These are phyloP conservation scores for Nibea albiflora DNA, from an alignment of 2,113 vertebrate species.

Conservation along the genomic window DNA sequence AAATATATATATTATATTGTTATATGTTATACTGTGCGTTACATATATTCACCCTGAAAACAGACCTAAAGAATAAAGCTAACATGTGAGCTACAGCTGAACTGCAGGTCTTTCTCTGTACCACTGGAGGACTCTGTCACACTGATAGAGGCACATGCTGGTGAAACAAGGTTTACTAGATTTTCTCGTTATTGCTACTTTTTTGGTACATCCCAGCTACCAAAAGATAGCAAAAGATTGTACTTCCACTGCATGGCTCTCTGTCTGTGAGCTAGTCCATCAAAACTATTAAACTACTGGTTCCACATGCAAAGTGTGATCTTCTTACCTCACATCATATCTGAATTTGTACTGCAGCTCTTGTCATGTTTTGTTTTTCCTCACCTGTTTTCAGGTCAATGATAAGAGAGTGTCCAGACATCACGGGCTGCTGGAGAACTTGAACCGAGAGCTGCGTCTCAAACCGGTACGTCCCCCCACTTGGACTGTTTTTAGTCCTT, in stretches of 20 bases:
- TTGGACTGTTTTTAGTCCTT: not conserved
- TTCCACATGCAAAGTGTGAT: too few species aligned
- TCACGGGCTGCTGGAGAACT: conserved; percentile 88
- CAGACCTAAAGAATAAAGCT: not conserved
- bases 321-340: too few species aligned
- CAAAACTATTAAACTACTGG: too few species aligned
- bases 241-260: too few species aligned
- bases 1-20: too few species aligned
- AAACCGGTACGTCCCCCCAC: conserved; percentile 82
- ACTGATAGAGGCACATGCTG: not conserved
- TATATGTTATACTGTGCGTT: not conserved
- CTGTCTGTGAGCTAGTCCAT: too few species aligned
- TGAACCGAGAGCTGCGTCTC: conserved; percentile 82
- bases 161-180: too few species aligned
- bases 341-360: not conserved
- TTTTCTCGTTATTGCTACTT: too few species aligned
- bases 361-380: not conserved
- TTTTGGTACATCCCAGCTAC: too few species aligned
- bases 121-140: conserved; percentile 18
- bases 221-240: too few species aligned
- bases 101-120: not conserved
- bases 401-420: conserved; percentile 89
- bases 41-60: not conserved
- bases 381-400: conserved; percentile 80
- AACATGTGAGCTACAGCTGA: not conserved